Conservation (phyloP, 2,888 invertebrate genomes). For the Heteropelma amictum region DNA sequence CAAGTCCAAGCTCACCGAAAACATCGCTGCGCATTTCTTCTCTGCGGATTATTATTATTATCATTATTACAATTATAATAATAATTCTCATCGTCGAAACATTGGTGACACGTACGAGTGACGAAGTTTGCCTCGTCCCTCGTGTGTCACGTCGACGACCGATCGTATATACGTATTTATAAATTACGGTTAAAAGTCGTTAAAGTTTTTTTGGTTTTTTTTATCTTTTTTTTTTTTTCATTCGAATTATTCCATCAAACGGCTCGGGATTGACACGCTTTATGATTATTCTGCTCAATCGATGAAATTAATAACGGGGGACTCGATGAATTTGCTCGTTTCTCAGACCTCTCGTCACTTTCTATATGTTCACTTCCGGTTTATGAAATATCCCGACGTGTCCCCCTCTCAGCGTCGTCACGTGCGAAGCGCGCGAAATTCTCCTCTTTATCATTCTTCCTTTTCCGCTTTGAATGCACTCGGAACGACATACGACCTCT, state of each 20-base stretch:
- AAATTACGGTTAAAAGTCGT: too few species aligned
- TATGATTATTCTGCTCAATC: constrained; percentile 49
- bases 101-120: too few species aligned
- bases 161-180: too few species aligned
- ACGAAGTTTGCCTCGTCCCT: too few species aligned
- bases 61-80: too few species aligned
- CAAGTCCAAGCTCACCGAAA: too few species aligned
- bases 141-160: too few species aligned
- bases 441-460: neutral
- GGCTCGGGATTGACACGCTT: constrained; percentile 5
- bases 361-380: constrained; percentile 16
- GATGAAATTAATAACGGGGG: constrained; percentile 5
- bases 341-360: neutral
- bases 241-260: neutral
- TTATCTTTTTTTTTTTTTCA: neutral
- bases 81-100: too few species aligned
- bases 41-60: too few species aligned
- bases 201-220: neutral
- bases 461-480: neutral
- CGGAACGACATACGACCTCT: constrained; percentile 17
- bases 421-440: constrained; percentile 34
- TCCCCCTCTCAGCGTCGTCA: constrained; percentile 29
- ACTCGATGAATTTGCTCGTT: neutral
- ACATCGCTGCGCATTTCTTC: too few species aligned
- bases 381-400: constrained; percentile 31